phyloP scores from a whole-genome alignment of 2,888 invertebrate genomes.

The Drosophila silvestris region DNA sequence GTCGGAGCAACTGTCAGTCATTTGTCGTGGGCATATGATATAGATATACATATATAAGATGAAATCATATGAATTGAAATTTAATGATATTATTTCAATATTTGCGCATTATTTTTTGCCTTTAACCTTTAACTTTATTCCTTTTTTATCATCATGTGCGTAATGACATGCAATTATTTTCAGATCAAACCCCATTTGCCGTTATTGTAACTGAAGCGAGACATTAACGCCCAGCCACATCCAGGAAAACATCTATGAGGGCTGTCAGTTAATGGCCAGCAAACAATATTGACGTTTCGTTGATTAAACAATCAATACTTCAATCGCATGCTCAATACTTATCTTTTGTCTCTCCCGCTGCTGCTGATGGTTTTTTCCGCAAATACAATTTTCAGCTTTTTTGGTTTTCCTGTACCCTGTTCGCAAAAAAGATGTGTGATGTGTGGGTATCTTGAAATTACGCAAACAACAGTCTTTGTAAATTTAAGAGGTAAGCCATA shows the following conservation, averaged over 20 bases:
- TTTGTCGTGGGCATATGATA: constrained; percentile 21
- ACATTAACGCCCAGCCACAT: constrained; percentile 58
- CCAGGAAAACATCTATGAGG: constrained; percentile 57
- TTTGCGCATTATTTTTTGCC: constrained; percentile 38
- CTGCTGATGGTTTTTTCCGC: constrained; percentile 4
- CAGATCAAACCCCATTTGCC: constrained; percentile 75
- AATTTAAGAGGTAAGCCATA: neutral
- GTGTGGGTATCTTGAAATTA: neutral
- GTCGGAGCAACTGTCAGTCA: constrained; percentile 31
- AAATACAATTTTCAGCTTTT: constrained; percentile 7
- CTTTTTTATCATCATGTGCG: constrained; percentile 15
- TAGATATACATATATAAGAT: constrained; percentile 12
- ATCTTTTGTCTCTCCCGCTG: neutral
- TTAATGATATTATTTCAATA: constrained; percentile 66
- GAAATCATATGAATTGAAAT: constrained; percentile 47
- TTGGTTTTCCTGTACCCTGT: constrained; percentile 1
- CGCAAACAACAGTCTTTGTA: neutral
- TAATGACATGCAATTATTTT: constrained; percentile 78
- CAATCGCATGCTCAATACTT: constrained; percentile 39
- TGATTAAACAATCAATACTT: constrained; percentile 76
- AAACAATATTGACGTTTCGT: constrained; percentile 54
- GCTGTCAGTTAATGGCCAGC: constrained; percentile 58
- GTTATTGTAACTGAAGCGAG: constrained; percentile 59
- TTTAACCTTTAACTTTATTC: constrained; percentile 15
- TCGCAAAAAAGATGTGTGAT: neutral